Evolutionary conservation across 2,113 vertebrate genomes (phyloP).

Genomic region (Crocuta crocuta): DNA sequence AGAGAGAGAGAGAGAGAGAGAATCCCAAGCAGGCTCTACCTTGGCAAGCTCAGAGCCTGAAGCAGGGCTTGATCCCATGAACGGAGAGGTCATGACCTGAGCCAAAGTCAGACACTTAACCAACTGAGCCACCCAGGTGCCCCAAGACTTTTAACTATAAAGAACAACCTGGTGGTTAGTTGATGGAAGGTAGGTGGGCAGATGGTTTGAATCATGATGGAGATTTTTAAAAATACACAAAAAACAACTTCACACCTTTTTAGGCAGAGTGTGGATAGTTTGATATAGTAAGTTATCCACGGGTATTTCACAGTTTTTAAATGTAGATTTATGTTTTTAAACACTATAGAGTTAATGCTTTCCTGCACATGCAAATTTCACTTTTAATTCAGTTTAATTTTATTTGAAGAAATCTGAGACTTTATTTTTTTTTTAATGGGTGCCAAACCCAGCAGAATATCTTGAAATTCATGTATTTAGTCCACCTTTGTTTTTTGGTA

Average conservation of each 20-base stretch:
- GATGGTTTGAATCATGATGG: not conserved
- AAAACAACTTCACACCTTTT: not conserved
- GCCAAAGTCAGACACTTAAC: no score
- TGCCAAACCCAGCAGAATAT: not conserved
- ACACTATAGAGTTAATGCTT: not conserved
- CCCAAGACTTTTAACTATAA: not conserved
- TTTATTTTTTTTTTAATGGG: not conserved
- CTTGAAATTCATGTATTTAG: conserved; percentile 22
- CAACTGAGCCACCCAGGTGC: no score
- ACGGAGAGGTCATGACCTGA: no score
- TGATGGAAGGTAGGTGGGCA: not conserved
- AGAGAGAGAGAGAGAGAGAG: no score
- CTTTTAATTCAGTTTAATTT: not conserved
- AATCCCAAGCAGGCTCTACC: no score
- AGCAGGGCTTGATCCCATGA: no score
- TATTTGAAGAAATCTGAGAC: not conserved
- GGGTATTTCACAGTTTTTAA: not conserved
- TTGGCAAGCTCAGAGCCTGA: no score
- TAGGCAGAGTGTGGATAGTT: not conserved
- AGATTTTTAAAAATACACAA: not conserved
- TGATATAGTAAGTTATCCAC: not conserved
- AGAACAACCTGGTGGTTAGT: not conserved
- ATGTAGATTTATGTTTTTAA: conserved; percentile 22
- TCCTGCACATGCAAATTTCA: not conserved
- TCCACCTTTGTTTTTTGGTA: not conserved